These are phyloP conservation scores for Lordiphosa mommai DNA, from an alignment of 1,140 invertebrate species.

Conservation along the genomic window DNA sequence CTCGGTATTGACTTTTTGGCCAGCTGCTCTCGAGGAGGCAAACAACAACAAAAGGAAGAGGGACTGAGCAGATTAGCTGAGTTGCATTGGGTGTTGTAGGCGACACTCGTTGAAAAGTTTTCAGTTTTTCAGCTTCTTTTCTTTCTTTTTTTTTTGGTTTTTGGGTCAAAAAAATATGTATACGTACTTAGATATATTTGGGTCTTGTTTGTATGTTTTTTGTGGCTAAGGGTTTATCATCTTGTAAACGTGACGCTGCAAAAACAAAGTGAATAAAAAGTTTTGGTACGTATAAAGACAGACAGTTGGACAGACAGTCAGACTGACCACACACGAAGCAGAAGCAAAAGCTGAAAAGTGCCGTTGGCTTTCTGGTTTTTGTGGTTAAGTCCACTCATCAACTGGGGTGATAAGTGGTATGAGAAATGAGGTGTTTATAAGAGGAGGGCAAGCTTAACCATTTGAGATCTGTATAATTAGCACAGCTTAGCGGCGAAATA, in stretches of 20 bases:
- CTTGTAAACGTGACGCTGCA: conserved; percentile 70
- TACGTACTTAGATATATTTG: conserved; percentile 23
- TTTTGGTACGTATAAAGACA: too few relatives aligned
- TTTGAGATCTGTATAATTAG: conserved; percentile 42
- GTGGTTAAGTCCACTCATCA: conserved; percentile 31
- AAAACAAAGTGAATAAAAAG: conserved; percentile 41
- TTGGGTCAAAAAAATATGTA: conserved; percentile 60
- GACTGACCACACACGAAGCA: conserved; percentile 20
- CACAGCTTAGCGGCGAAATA: conserved; percentile 43
- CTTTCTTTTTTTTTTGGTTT: conserved; percentile 61
- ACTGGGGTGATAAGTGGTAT: conserved; percentile 18
- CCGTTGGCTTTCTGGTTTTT: conserved; percentile 3
- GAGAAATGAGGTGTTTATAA: neutral
- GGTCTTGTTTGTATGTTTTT: conserved; percentile 39
- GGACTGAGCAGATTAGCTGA: conserved; percentile 43
- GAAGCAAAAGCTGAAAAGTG: neutral
- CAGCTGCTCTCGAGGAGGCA: conserved; percentile 38
- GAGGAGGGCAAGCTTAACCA: neutral
- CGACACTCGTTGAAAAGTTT: conserved; percentile 52
- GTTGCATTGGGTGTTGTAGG: conserved; percentile 36
- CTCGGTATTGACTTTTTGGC: conserved; percentile 62
- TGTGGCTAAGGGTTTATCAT: conserved; percentile 72
- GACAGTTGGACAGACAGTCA: too few relatives aligned
- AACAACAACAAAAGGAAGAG: conserved; percentile 8
- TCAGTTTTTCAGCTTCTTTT: conserved; percentile 51